Evolutionary conservation across 2,797 vertebrate genomes (phyloP).

Genomic region (Miichthys miiuy): DNA sequence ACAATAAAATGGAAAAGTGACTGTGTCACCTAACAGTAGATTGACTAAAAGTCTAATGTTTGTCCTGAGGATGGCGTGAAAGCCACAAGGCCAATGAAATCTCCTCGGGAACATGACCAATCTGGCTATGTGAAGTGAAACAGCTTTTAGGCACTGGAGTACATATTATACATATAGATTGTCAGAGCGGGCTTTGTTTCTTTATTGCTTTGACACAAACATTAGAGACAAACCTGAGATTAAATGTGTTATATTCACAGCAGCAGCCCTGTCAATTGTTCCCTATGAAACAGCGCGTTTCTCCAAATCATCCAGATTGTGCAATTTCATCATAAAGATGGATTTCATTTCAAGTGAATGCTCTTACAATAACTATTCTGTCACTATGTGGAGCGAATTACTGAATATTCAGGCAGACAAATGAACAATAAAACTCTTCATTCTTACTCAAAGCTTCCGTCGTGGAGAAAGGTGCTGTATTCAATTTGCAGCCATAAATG

Average conservation of each 20-base stretch:
- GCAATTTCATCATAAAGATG: slow-evolving; percentile 30
- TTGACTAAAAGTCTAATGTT: background rate
- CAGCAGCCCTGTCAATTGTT: background rate
- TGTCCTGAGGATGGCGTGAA: background rate
- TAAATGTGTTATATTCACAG: background rate
- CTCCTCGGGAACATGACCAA: background rate
- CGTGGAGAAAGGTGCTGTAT: slow-evolving; percentile 21
- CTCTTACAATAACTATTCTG: slow-evolving; percentile 17
- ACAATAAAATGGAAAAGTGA: background rate
- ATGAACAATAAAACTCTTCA: slow-evolving; percentile 32
- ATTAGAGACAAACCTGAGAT: background rate
- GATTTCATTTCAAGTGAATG: slow-evolving; percentile 4
- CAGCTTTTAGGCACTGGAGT: background rate
- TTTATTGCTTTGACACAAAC: slow-evolving; percentile 2
- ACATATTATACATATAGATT: background rate
- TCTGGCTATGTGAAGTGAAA: background rate
- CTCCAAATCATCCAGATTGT: background rate
- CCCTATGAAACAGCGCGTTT: slow-evolving; percentile 11
- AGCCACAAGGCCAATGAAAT: background rate
- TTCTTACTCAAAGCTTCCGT: slow-evolving; percentile 21
- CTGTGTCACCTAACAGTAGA: background rate
- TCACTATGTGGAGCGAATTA: slow-evolving; percentile 11
- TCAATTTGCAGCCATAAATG: slow-evolving; percentile 37
- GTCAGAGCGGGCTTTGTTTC: background rate
- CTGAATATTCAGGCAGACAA: slow-evolving; percentile 32